Base-by-base conservation (phyloP, 2,888 invertebrate genomes). In the Ophion ventricosus region DNA sequence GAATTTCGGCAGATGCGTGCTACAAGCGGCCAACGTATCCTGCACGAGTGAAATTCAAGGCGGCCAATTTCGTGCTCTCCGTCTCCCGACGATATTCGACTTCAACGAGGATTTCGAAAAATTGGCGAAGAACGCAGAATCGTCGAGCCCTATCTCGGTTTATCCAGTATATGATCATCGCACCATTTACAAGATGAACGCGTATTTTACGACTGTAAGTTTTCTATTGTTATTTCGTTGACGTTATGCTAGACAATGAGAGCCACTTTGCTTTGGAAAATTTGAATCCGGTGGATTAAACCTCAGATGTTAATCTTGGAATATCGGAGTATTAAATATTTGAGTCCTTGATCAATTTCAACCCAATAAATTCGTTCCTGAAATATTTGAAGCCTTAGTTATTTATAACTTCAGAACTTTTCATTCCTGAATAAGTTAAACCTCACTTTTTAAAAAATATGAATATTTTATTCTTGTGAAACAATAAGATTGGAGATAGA, bases 1-100 rank as follows among this genome's bases (percentile, higher is more conserved):
- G 91, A 98, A 98, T 94, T 94, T 98, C 85, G 98, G 98, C n/a
- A 95, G 97, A 86, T 98, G 98, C 92, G 95, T 97, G 87, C 93
- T 96, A 85, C 96, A 97, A 93, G 96, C 97, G 40, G 95, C 96
- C 14, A 95, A 95, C 81, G 91, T 95, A 72, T 93, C 95, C 8
- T 97, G 97, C 91, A 91, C 94, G 56, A 91, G 94, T 57, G 88
- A 89, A 59, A 91, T 95, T 70, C 96, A 96, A 93, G 96, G 93
- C 69, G 87, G 88, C 56, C 82, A 83, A 57, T 93, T 91, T 75
- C 66, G 76, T 1, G 88, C 90, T 29, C 89, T 87, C 10, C 87
- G 88, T 74, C 82, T 92, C 25, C 86, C 87, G 61, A 64, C 87
- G 8, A 82, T 87, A 78, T 94, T 94, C 86, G 91, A 94, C 84